These are phyloP conservation scores for Macrobrachium nipponense DNA, from an alignment of 1,140 invertebrate genomes.

Conservation along the genomic window DNA sequence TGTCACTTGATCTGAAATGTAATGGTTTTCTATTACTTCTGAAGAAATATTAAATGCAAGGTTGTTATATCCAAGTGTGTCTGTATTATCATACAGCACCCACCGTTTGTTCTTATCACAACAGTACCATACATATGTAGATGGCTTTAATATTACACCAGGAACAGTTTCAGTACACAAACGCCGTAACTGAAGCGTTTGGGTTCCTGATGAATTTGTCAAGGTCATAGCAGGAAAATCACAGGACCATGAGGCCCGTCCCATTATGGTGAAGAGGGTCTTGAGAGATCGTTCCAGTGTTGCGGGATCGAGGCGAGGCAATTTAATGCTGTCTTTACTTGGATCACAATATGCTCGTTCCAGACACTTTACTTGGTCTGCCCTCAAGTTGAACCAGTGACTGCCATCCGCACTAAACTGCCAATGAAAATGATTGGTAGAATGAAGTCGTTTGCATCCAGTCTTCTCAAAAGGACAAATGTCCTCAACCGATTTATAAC, in stretches of 20 bases:
- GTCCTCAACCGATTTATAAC: slow-evolving; percentile 43
- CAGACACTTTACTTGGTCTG: slow-evolving; percentile 17
- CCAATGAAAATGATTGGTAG: slow-evolving; percentile 43
- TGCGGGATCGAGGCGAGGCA: slow-evolving; percentile 28
- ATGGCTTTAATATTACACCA: slow-evolving; percentile 12
- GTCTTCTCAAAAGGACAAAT: slow-evolving; percentile 18
- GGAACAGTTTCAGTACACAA: slow-evolving; percentile 29
- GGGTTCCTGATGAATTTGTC: slow-evolving; percentile 29
- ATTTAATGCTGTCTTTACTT: slow-evolving; percentile 2
- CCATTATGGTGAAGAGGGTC: slow-evolving; percentile 27
- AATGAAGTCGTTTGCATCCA: slow-evolving; percentile 27
- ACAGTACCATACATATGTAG: slow-evolving; percentile 35
- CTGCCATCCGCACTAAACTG: slow-evolving; percentile 17
- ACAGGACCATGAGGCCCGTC: slow-evolving; percentile 33
- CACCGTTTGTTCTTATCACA: slow-evolving; percentile 33
- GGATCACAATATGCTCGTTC: slow-evolving; percentile 44
- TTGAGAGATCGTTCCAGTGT: background rate
- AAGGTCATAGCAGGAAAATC: slow-evolving; percentile 23
- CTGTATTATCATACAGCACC: slow-evolving; percentile 37
- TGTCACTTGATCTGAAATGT: background rate
- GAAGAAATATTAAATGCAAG: slow-evolving; percentile 19
- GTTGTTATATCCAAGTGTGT: background rate
- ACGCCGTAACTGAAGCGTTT: slow-evolving; percentile 21
- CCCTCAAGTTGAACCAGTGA: slow-evolving; percentile 33
- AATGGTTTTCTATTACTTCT: slow-evolving; percentile 28